Evolutionary conservation across 2,113 vertebrate species (phyloP), one percentile per base, ranked within the genome.

Genomic region (Pleuronectes platessa): DNA sequence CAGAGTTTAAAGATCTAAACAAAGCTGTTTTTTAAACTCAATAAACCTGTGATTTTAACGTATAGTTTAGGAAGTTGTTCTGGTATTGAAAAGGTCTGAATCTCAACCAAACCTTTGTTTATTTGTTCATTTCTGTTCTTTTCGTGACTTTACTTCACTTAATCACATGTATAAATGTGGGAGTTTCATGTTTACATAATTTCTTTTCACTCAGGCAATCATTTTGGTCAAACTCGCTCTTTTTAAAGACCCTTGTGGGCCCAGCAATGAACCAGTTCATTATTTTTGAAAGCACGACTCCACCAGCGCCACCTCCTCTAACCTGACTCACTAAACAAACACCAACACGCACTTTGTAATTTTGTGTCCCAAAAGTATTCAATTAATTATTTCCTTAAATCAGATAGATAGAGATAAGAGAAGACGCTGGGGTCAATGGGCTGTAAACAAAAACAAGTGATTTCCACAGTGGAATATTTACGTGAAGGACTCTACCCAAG

Each of bases 291-390:
- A 89, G 80, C 87, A 83, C 35, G 63, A 82, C 71, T 88, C 80
- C 74, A 81, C 66, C 77, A 83, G 84, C 58, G 17, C 83, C 88
- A 76, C 88, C 88, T 88, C 82, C 81, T 86, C 83, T 69, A 40
- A 84, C 74, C 74, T 88, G 87, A 92, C 80, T 91, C 89, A 90
- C 55, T 58, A 24, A 77, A 59, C 84, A 78, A 85, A 86, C 82
- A 74, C 79, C 77, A 76, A 77, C 67, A 21, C 77, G 67, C 68
- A 67, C 24, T 24, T 24, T 51, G 23, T 40, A 58, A 31, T 74
- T 84, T 85, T 47, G 12, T n/a, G 53, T 54, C 17, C 7, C 4
- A 5, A 51, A 51, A 51, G 2, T 15, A 13, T 42, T 42, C 2
- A 42, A 13, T 42, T 42, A 42, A 42, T 42, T 42, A 42, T 13